phyloP scores from a whole-genome alignment of 2,888 invertebrate species.

The Ligdia adustata region DNA sequence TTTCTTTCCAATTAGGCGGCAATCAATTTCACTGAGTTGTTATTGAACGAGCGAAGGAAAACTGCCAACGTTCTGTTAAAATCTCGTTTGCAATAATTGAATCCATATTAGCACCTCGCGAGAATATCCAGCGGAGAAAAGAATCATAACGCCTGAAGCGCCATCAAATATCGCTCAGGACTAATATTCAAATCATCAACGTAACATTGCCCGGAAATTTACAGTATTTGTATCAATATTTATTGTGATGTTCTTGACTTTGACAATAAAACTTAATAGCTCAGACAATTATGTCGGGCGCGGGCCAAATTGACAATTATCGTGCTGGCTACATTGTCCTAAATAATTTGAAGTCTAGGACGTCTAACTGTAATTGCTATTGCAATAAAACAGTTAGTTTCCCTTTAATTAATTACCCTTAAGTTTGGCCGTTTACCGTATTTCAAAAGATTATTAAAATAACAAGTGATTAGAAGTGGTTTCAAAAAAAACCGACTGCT shows the following conservation, averaged over 20 bases:
- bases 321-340: constrained; percentile 48
- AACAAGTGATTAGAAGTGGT: no score
- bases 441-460: no score
- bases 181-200: constrained; percentile 57
- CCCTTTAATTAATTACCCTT: constrained; percentile 30
- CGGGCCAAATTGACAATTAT: constrained; percentile 54
- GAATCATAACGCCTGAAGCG: constrained; percentile 16
- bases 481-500: no score
- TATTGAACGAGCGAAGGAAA: constrained; percentile 3
- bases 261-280: constrained; percentile 60
- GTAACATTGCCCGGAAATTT: constrained; percentile 47
- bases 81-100: constrained; percentile 19
- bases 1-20: constrained; percentile 10
- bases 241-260: constrained; percentile 49
- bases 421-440: not conserved
- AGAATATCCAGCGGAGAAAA: constrained; percentile 12
- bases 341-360: constrained; percentile 42
- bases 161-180: constrained; percentile 74
- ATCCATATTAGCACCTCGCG: constrained; percentile 16
- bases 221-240: constrained; percentile 63
- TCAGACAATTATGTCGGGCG: constrained; percentile 54
- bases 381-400: constrained; percentile 30
- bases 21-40: not conserved
- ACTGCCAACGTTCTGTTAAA: constrained; percentile 8
- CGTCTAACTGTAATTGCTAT: constrained; percentile 28